Evolutionary conservation across 2,888 invertebrate genomes (phyloP).

Genomic region (Drosophila algonquin): DNA sequence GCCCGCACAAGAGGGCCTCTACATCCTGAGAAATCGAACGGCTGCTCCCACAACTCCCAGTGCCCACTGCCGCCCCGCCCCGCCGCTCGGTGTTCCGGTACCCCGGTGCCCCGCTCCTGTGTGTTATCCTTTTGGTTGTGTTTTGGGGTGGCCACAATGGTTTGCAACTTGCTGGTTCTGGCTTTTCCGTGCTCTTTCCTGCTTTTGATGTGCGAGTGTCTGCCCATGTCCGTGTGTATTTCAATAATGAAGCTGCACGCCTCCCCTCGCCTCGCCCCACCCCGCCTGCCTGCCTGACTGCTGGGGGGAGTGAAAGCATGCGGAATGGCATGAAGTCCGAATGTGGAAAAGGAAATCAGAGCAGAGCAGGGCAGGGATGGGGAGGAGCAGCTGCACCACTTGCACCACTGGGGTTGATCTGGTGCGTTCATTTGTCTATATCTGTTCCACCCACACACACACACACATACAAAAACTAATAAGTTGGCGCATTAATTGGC

Average conservation of each 20-base stretch:
- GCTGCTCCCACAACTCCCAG: slow-evolving; percentile 53
- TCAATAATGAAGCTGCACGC: slow-evolving; percentile 70
- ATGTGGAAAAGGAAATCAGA: slow-evolving; percentile 18
- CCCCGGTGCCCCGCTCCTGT: slow-evolving; percentile 5
- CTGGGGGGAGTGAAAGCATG: slow-evolving; percentile 49
- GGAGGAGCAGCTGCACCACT: slow-evolving; percentile 41
- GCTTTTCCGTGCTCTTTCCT: slow-evolving; percentile 8
- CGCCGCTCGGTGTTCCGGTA: too few relatives aligned
- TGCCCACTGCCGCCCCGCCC: neutral
- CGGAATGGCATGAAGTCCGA: slow-evolving; percentile 63
- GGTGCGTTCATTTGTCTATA: neutral
- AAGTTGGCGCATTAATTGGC: slow-evolving; percentile 76
- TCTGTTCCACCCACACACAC: neutral
- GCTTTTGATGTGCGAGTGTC: slow-evolving; percentile 51
- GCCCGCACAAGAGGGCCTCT: slow-evolving; percentile 63
- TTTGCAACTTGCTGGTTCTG: slow-evolving; percentile 63
- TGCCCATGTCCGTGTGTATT: slow-evolving; percentile 55
- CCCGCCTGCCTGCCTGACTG: neutral
- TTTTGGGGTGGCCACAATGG: slow-evolving; percentile 54
- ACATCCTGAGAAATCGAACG: slow-evolving; percentile 74
- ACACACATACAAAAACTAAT: slow-evolving; percentile 57
- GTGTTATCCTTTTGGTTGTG: slow-evolving; percentile 30
- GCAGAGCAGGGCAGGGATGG: neutral
- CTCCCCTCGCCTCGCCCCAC: neutral
- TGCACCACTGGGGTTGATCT: slow-evolving; percentile 40